phyloP scores from a whole-genome alignment of 2,797 vertebrate genomes.

The Prionace glauca region DNA sequence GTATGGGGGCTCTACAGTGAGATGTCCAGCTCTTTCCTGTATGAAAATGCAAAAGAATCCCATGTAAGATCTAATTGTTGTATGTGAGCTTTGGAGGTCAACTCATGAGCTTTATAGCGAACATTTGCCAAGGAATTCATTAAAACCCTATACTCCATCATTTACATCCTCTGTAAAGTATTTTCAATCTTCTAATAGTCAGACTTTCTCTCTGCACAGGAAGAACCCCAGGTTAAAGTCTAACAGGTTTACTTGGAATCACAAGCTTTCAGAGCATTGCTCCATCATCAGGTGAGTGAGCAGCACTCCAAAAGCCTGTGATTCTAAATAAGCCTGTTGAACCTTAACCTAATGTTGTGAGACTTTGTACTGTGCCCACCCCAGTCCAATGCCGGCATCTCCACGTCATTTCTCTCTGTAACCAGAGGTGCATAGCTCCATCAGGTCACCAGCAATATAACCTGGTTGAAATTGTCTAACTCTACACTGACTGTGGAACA shows the following conservation, averaged over 20 bases:
- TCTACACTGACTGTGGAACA: not conserved
- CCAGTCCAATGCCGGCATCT: too few relatives aligned
- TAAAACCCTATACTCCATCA: not conserved
- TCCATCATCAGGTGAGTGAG: too few relatives aligned
- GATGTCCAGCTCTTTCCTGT: not conserved
- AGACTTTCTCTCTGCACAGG: not conserved
- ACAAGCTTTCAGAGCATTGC: too few relatives aligned
- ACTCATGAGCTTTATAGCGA: not conserved
- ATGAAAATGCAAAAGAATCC: not conserved
- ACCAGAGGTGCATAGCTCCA: not conserved
- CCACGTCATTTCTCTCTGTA: too few relatives aligned
- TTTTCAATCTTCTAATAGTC: not conserved
- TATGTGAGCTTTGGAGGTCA: not conserved
- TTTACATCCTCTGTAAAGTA: not conserved
- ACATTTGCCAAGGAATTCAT: not conserved
- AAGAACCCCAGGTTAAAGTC: too few relatives aligned
- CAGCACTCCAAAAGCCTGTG: too few relatives aligned
- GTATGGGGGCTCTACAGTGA: not conserved
- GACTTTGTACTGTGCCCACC: too few relatives aligned
- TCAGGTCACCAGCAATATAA: not conserved
- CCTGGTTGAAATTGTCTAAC: not conserved
- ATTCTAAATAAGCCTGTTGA: too few relatives aligned
- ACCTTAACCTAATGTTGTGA: too few relatives aligned
- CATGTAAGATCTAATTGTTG: not conserved
- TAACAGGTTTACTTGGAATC: too few relatives aligned